These are phyloP conservation scores for Muntiacus muntjak DNA, from an alignment of 2,113 vertebrate genomes.

Conservation along the genomic window DNA sequence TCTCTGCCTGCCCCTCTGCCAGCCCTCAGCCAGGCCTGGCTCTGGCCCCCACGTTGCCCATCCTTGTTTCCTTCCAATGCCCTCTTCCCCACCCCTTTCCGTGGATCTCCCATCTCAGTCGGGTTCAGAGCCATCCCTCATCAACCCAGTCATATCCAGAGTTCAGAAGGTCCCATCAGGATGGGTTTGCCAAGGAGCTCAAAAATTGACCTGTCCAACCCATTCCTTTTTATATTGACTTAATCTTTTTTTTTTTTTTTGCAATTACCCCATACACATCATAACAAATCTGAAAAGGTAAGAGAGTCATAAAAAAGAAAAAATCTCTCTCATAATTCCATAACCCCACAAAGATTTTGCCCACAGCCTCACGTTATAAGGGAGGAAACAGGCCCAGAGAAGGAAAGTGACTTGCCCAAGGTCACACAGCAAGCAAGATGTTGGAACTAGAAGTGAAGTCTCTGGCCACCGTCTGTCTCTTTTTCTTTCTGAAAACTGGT, in stretches of 20 bases:
- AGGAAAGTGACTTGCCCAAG: not conserved
- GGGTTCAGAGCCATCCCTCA: not conserved
- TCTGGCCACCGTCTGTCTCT: not conserved
- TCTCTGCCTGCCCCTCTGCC: not conserved
- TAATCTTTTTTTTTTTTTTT: not conserved
- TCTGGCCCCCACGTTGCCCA: too few relatives aligned
- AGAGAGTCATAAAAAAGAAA: not conserved
- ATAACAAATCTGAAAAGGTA: not conserved
- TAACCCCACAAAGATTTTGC: not conserved
- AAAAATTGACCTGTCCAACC: not conserved
- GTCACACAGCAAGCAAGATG: constrained; percentile 28
- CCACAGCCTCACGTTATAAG: not conserved
- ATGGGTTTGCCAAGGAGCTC: not conserved
- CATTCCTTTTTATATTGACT: not conserved
- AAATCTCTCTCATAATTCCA: not conserved
- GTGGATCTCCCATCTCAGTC: not conserved
- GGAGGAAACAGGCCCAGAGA: not conserved
- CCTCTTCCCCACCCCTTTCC: not conserved
- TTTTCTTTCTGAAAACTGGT: not conserved
- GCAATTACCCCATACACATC: not conserved
- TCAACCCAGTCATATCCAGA: not conserved
- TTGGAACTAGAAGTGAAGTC: not conserved
- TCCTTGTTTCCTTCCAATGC: not conserved
- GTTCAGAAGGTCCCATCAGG: not conserved
- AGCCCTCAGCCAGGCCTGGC: not conserved